Evolutionary conservation across 1,140 invertebrate genomes (phyloP).

Genomic region (Drosophila equinoxialis): DNA sequence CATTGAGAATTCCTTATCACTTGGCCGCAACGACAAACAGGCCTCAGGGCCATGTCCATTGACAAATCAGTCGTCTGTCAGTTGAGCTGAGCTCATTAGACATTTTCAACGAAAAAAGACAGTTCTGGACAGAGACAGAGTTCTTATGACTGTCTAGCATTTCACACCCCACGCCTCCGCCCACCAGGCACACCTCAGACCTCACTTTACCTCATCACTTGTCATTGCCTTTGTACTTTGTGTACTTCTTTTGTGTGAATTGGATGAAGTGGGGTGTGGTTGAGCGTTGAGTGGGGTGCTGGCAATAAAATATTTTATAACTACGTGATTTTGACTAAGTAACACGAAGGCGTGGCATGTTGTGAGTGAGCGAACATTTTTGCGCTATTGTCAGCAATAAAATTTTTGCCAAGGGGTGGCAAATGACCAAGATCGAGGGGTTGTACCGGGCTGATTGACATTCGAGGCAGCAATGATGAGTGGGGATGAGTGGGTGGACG

Average conservation of each 20-base stretch:
- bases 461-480: conserved; percentile 37
- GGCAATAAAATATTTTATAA: conserved; percentile 73
- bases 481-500: neutral
- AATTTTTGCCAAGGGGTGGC: conserved; percentile 58
- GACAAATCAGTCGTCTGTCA: conserved; percentile 64
- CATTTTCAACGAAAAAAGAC: conserved; percentile 49
- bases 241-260: conserved; percentile 48
- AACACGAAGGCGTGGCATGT: conserved; percentile 42
- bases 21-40: conserved; percentile 34
- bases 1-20: conserved; percentile 41
- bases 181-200: conserved; percentile 11
- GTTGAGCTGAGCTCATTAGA: conserved; percentile 70
- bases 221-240: conserved; percentile 59
- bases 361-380: conserved; percentile 32
- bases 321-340: conserved; percentile 75
- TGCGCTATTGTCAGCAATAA: conserved; percentile 73
- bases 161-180: conserved; percentile 8
- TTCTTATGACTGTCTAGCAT: conserved; percentile 25
- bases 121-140: conserved; percentile 4
- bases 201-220: conserved; percentile 33
- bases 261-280: neutral
- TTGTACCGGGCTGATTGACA: conserved; percentile 56
- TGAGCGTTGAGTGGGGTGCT: neutral
- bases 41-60: conserved; percentile 50
- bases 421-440: conserved; percentile 17